phyloP scores from a whole-genome alignment of 2,113 vertebrate genomes.

The Furnarius figulus region DNA sequence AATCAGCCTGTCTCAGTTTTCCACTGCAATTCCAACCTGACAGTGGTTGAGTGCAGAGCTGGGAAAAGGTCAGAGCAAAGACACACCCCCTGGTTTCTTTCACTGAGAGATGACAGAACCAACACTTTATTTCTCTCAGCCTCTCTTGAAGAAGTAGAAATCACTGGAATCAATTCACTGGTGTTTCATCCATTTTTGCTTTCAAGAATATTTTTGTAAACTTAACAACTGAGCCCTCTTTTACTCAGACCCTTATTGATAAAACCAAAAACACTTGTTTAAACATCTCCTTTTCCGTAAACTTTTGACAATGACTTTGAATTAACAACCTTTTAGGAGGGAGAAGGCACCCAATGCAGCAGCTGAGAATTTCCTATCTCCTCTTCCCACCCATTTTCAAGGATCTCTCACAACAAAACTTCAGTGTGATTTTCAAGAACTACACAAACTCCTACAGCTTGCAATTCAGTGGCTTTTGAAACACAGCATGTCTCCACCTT shows the following conservation, averaged over 20 bases:
- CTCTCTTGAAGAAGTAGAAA: not conserved
- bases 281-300: not conserved
- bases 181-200: not conserved
- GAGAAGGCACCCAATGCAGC: not conserved
- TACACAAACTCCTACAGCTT: not conserved
- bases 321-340: not conserved
- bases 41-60: not conserved
- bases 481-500: not conserved
- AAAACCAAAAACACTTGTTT: not conserved
- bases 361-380: not conserved
- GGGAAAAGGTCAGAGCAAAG: not conserved
- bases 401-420: fast-evolving
- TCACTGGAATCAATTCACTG: not conserved
- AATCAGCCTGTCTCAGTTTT: not conserved
- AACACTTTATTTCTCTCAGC: not conserved
- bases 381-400: not conserved
- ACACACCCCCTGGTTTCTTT: not conserved
- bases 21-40: not conserved
- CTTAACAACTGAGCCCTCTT: not conserved
- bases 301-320: not conserved
- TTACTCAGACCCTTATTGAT: not conserved
- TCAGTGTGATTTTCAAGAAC: not conserved
- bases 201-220: not conserved
- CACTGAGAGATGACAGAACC: not conserved
- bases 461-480: not conserved